These are phyloP conservation scores for Pseudonaja textilis DNA, from an alignment of 2,113 vertebrate genomes.

Conservation along the genomic window DNA sequence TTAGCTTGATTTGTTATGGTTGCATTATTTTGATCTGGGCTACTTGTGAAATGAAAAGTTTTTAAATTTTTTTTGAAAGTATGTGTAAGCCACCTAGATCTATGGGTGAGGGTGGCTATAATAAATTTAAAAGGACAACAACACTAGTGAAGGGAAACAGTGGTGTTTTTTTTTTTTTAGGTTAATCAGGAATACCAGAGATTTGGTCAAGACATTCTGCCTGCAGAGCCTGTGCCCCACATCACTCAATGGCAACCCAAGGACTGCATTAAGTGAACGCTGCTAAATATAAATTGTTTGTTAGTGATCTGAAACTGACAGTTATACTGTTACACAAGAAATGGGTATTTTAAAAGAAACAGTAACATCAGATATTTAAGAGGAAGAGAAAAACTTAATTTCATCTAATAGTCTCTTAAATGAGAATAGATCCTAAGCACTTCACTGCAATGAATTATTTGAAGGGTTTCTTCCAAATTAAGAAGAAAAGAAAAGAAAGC, in stretches of 20 bases:
- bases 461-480: conserved; percentile 24
- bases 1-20: not conserved
- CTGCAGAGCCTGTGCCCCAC: not conserved
- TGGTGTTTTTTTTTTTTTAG: not conserved
- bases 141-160: not conserved
- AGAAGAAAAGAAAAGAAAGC: conserved; percentile 10
- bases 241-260: not conserved
- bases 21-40: not conserved
- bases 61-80: not conserved
- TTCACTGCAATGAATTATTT: conserved; percentile 23
- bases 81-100: not conserved
- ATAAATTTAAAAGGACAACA: not conserved
- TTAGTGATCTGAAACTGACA: too few species aligned
- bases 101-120: not conserved
- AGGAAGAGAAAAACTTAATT: conserved; percentile 14
- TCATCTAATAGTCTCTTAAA: conserved; percentile 24
- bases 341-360: not conserved
- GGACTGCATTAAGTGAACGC: not conserved
- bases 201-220: not conserved
- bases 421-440: conserved; percentile 24
- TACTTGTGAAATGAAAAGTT: not conserved
- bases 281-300: not conserved
- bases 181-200: not conserved
- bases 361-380: not conserved
- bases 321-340: not conserved